These are phyloP conservation scores for Zaprionus africanus DNA, from an alignment of 1,140 invertebrate genomes.

Conservation along the genomic window DNA sequence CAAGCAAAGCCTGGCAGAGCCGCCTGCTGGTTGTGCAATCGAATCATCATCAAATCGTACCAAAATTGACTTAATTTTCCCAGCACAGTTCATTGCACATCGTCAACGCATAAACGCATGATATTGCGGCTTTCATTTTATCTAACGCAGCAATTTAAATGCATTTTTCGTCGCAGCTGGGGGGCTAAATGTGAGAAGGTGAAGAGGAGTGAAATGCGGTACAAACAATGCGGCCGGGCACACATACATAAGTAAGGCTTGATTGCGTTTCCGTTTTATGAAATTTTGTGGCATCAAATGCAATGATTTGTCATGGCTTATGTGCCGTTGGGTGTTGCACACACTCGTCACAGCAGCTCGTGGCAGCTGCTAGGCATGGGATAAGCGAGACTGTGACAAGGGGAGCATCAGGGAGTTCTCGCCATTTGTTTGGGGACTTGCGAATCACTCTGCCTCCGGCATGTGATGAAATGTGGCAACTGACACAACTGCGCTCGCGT, in stretches of 20 bases:
- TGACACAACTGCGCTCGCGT: conserved; percentile 27
- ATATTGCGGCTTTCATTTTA: conserved; percentile 51
- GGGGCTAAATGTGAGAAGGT: neutral
- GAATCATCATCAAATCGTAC: conserved; percentile 78
- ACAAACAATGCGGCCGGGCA: conserved; percentile 57
- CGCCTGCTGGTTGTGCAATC: conserved; percentile 55
- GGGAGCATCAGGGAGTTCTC: neutral
- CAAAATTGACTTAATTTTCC: conserved; percentile 76
- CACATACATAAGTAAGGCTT: conserved; percentile 66
- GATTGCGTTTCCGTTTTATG: conserved; percentile 82
- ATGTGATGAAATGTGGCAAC: conserved; percentile 42
- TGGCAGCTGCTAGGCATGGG: neutral
- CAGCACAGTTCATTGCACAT: conserved; percentile 69
- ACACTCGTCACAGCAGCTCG: neutral
- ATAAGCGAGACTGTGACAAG: conserved; percentile 26
- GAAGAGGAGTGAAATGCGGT: neutral
- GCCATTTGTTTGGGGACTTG: conserved; percentile 4
- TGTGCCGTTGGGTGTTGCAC: conserved; percentile 32
- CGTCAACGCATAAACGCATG: conserved; percentile 44
- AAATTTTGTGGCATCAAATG: conserved; percentile 75
- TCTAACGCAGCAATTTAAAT: conserved; percentile 53
- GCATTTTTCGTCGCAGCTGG: conserved; percentile 37
- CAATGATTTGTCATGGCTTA: conserved; percentile 78
- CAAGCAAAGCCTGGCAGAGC: conserved; percentile 9
- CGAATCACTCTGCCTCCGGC: conserved; percentile 1